Conservation (phyloP, 2,888 invertebrate species). For the Tuta absoluta region DNA sequence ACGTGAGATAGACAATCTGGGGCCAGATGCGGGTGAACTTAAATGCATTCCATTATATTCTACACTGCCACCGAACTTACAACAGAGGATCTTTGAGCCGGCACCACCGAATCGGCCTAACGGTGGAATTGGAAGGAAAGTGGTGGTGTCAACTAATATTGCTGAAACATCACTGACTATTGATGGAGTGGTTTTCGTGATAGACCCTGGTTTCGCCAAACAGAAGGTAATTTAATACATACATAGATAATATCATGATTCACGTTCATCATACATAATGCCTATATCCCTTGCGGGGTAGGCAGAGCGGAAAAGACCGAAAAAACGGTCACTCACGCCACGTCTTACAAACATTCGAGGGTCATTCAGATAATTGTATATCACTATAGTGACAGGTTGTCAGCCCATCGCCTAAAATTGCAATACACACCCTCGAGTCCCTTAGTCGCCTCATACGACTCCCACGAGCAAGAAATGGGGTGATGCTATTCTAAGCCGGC, state of each 20-base stretch:
- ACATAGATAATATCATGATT: not conserved
- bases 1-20: conserved; percentile 95
- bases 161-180: conserved; percentile 99
- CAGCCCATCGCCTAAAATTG: too few relatives aligned
- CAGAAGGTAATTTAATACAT: conserved; percentile 85
- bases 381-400: too few relatives aligned
- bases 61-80: conserved; percentile 97
- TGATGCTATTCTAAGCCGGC: too few relatives aligned
- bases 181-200: conserved; percentile 99
- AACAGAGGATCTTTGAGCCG: conserved; percentile 98
- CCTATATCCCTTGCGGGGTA: too few relatives aligned
- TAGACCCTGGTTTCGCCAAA: conserved; percentile 99
- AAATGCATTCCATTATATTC: conserved; percentile 99
- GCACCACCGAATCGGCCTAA: conserved; percentile 95
- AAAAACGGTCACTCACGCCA: too few relatives aligned
- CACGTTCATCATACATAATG: not conserved
- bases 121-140: conserved; percentile 94
- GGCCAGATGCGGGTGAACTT: conserved; percentile 97
- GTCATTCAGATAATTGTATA: too few relatives aligned
- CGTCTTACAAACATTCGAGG: too few relatives aligned
- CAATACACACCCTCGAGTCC: too few relatives aligned
- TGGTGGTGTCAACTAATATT: conserved; percentile 99
- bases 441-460: too few relatives aligned
- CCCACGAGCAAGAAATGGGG: too few relatives aligned
- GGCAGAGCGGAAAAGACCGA: too few relatives aligned